These are phyloP conservation scores for Ctenicera cuprea DNA, from an alignment of 2,888 invertebrate genomes.

Conservation along the genomic window DNA sequence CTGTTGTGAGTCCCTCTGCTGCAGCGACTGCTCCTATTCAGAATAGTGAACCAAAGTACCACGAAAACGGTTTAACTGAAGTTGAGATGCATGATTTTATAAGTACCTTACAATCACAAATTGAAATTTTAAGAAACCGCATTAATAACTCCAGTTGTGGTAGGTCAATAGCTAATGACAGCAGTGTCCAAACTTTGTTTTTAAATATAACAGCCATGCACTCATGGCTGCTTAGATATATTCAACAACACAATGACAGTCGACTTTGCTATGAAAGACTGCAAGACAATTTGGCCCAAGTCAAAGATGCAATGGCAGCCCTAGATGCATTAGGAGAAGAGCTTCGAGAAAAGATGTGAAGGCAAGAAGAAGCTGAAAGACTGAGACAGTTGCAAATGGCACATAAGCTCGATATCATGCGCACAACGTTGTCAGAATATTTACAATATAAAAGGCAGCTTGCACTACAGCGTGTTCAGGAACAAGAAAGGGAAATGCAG, in stretches of 20 bases:
- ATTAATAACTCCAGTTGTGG: slow-evolving; percentile 97
- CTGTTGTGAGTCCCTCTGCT: slow-evolving; percentile 75
- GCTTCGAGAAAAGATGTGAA: slow-evolving; percentile 89
- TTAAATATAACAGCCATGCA: slow-evolving; percentile 98
- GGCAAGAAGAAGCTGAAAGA: slow-evolving; percentile 94
- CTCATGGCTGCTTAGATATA: slow-evolving; percentile 91
- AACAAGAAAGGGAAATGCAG: slow-evolving; percentile 96
- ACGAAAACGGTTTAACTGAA: slow-evolving; percentile 79
- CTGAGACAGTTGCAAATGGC: slow-evolving; percentile 97
- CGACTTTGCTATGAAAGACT: slow-evolving; percentile 88
- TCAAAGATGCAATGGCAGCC: slow-evolving; percentile 96
- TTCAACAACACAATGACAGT: slow-evolving; percentile 92
- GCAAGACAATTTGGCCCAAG: slow-evolving; percentile 81
- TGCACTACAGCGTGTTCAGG: slow-evolving; percentile 93
- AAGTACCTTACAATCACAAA: slow-evolving; percentile 87
- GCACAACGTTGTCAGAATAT: slow-evolving; percentile 98
- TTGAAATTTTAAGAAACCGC: slow-evolving; percentile 66
- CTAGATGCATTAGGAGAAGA: slow-evolving; percentile 96
- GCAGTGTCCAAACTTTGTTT: slow-evolving; percentile 97
- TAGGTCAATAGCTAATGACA: slow-evolving; percentile 96
- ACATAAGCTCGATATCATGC: slow-evolving; percentile 96
- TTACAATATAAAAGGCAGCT: slow-evolving; percentile 95
- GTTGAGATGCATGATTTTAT: slow-evolving; percentile 92
- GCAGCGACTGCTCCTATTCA: slow-evolving; percentile 53
- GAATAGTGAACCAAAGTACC: slow-evolving; percentile 67